Percentiles rank a stretch among this genome's conserved stretches.
Evolutionary conservation across 2,888 invertebrate species (phyloP).

Genomic region (Nomada fabriciana): DNA sequence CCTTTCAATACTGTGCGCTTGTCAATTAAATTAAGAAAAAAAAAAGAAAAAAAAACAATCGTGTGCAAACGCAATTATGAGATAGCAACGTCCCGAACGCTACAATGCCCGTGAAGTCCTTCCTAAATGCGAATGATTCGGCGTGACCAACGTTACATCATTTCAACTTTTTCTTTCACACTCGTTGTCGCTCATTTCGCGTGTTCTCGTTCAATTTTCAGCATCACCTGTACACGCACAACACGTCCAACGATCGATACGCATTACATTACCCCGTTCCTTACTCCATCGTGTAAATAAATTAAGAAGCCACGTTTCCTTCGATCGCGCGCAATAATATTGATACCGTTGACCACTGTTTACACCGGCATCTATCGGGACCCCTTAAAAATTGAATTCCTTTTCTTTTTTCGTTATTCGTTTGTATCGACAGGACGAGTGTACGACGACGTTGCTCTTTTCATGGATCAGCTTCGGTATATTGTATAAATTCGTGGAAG

Average conservation of each 20-base stretch:
- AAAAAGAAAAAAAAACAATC: constrained; percentile 11
- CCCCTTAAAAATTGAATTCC: constrained; percentile 26
- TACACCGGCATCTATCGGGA: constrained; percentile 20
- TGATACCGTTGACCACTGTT: constrained; percentile 15
- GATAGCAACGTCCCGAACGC: constrained; percentile 28
- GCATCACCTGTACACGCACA: neutral
- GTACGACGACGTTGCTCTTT: constrained; percentile 15
- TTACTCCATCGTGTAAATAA: constrained; percentile 42
- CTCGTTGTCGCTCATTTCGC: neutral
- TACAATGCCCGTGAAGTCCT: constrained; percentile 46
- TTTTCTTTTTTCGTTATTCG: no score
- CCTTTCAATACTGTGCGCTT: constrained; percentile 57
- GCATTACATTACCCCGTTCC: constrained; percentile 8
- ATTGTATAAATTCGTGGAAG: constrained; percentile 45
- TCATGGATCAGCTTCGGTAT: constrained; percentile 23
- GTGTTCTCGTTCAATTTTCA: neutral
- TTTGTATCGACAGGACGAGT: constrained; percentile 1
- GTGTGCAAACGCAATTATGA: constrained; percentile 13
- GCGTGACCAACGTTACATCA: constrained; percentile 9
- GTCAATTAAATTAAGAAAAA: constrained; percentile 24
- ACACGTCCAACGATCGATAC: neutral
- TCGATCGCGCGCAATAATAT: neutral
- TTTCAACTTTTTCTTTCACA: neutral
- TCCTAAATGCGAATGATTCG: constrained; percentile 10
- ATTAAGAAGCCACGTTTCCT: constrained; percentile 24